Evolutionary conservation across 1,140 invertebrate genomes (phyloP), one percentile per base, ranked within the genome.

Genomic region (Ganaspis sp.): DNA sequence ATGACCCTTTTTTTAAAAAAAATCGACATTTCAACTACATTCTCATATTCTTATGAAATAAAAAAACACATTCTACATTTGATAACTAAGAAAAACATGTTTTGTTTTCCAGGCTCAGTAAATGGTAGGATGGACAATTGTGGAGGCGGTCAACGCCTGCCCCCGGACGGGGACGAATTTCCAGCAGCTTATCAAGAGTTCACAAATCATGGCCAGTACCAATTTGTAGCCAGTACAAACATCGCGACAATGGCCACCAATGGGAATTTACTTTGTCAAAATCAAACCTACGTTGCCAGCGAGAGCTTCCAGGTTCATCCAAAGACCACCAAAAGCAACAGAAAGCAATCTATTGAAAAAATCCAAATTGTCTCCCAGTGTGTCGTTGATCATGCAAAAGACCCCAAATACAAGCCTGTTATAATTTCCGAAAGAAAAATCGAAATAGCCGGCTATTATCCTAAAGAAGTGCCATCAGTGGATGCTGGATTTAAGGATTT

Each of bases 131-230:
- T 90, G 89, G 89, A 90, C 73, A 89, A 87, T 77, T 88, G 87
- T 78, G 88, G 86, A 82, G 89, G 86, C 83, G 89, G 87, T 76
- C 89, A 89, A 29, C 93, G 96, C 79, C 93, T 96, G 84, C 96
- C 96, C 77, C 96, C 96, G 69, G 96, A 97, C 90, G 96, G 96
- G 81, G 95, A 97, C 87, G 96, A 97, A 87, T 97, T 96, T 90
- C 96, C 96, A 74, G 92, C 94, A 29, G 94, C 95, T 82, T 95
- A 94, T 75, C 92, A 94, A 77, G 95, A 96, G 88, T 94, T 91
- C 75, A 83, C 69, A 9, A 74, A 29, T 34, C 26, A 70, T 34
- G n/a, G 34, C 15, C 70, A 87, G 73, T 87, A 87, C 74, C 84
- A 87, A 78, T 84, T 78, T 77, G 79, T 83, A 79, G 77, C 71